Percentiles rank a stretch among this genome's conserved stretches.
Conservation (phyloP, 2,113 vertebrate species). For the Vanacampus margaritifer region DNA sequence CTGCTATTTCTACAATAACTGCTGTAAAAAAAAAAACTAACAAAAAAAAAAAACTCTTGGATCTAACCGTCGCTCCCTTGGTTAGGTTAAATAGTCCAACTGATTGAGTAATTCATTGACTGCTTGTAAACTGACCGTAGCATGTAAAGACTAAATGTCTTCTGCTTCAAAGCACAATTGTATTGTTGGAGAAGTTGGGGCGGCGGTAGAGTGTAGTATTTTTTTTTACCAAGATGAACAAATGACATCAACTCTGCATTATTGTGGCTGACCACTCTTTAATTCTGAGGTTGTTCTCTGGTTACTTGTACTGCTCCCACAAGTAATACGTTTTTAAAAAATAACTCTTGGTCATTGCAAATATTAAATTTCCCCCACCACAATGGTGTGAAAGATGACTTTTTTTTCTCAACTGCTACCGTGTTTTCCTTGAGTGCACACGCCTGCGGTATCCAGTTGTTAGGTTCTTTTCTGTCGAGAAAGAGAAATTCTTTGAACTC, state of each 20-base stretch:
- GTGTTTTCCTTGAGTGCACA: constrained; percentile 14
- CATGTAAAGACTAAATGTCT: too few relatives aligned
- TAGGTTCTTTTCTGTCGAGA: constrained; percentile 21
- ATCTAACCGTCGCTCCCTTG: too few relatives aligned
- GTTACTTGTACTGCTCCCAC: constrained; percentile 25
- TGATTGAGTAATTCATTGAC: too few relatives aligned
- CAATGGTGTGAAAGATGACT: constrained; percentile 1
- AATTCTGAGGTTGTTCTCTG: constrained; percentile 19
- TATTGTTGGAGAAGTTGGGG: too few relatives aligned
- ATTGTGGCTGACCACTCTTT: constrained; percentile 11
- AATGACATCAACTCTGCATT: constrained; percentile 15
- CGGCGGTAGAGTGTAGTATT: not conserved
- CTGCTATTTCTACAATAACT: too few relatives aligned
- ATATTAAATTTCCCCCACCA: constrained; percentile 20
- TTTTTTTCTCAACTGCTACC: not conserved
- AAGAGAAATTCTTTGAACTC: constrained; percentile 13
- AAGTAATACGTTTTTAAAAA: constrained; percentile 23
- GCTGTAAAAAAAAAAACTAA: too few relatives aligned
- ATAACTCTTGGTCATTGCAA: constrained; percentile 16
- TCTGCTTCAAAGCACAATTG: too few relatives aligned
- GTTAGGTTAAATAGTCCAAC: too few relatives aligned
- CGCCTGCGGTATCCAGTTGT: constrained; percentile 29
- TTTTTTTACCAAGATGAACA: constrained; percentile 14
- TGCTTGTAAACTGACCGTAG: too few relatives aligned
- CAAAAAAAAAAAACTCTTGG: too few relatives aligned